These are phyloP conservation scores for Melanotaenia maccullochi DNA, from an alignment of 2,797 vertebrate genomes.

Conservation along the genomic window DNA sequence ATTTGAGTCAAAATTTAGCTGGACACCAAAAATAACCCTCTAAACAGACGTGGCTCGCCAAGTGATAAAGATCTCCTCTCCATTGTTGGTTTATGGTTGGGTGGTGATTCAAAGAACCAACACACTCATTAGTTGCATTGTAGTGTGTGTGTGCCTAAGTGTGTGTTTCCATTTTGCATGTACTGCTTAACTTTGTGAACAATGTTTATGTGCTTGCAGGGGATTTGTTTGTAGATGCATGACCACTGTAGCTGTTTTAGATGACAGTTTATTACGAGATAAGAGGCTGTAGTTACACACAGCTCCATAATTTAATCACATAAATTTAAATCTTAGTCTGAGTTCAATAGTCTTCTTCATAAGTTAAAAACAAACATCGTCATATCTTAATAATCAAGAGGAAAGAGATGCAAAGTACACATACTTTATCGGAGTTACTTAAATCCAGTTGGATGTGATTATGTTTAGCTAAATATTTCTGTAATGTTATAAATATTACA, in stretches of 20 bases:
- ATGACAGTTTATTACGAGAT: constrained; percentile 40
- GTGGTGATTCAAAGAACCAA: constrained; percentile 64
- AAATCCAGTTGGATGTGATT: background rate
- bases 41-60: constrained; percentile 51
- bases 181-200: constrained; percentile 28
- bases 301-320: constrained; percentile 26
- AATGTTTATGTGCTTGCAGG: constrained; percentile 11
- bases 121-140: constrained; percentile 58
- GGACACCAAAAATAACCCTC: constrained; percentile 70
- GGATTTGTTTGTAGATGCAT: constrained; percentile 28
- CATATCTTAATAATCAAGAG: constrained; percentile 4
- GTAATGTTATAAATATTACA: background rate
- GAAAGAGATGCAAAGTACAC: background rate
- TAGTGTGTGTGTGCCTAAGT: constrained; percentile 23
- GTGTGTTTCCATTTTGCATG: constrained; percentile 13
- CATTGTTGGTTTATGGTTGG: constrained; percentile 72
- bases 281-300: constrained; percentile 32
- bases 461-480: background rate
- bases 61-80: constrained; percentile 76
- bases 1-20: constrained; percentile 65
- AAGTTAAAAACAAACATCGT: constrained; percentile 11
- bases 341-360: constrained; percentile 11
- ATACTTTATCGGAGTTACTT: constrained; percentile 3
- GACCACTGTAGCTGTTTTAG: constrained; percentile 9
- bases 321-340: constrained; percentile 11